Base-by-base conservation (phyloP, 92 coral and sea anemone genomes). In the Umimayanthus kanabou region DNA sequence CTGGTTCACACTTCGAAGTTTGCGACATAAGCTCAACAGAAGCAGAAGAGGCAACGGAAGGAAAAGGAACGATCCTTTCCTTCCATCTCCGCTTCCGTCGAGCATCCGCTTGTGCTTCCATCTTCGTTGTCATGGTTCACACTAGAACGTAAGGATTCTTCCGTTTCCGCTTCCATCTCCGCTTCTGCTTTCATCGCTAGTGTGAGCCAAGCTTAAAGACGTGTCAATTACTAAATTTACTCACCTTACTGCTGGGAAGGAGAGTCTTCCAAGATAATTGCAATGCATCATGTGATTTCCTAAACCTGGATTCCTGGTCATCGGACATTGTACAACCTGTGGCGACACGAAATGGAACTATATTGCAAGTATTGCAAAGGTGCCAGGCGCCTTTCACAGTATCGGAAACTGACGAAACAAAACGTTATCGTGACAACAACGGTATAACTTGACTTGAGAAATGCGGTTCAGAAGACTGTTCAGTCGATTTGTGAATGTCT, bases 231-330 rank as follows among this genome's bases (percentile, higher is more conserved):
- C 1, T 3, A 61, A 0, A n/a, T 75, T 33, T 23, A 45, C 82
- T 16, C 80, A 93, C 96, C 93, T 94, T 94, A 25, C 91, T 76
- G 29, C 80, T 90, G 37, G 94, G 93, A 39, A 94, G 75, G 26
- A 94, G 78, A 3, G 69, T 77, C 72, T 83, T 90, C 96, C 96
- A 94, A 33, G 85, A 66, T 20, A 79, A 43, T n/a, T 39, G 18
- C 10, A 85, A 53, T n/a, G 18, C 77, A 9, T 91, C 87, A 8
- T 81, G 89, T 9, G 53, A 72, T 65, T 73, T 55, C 18, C 55
- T 76, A 79, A 91, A 91, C 39, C 55, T 55, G 7, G n/a, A 55
- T 57, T 91, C 91, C 20, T 75, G 84, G 16, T 88, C 87, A 4
- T 69, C 87, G 9, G 70, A 49, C 89, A 91, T 88, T 8, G 85